A percentile compares a stretch with the other conserved stretches of the same genome.
Conservation (phyloP, 2,113 vertebrate genomes). For the Apodemus speciosus region DNA sequence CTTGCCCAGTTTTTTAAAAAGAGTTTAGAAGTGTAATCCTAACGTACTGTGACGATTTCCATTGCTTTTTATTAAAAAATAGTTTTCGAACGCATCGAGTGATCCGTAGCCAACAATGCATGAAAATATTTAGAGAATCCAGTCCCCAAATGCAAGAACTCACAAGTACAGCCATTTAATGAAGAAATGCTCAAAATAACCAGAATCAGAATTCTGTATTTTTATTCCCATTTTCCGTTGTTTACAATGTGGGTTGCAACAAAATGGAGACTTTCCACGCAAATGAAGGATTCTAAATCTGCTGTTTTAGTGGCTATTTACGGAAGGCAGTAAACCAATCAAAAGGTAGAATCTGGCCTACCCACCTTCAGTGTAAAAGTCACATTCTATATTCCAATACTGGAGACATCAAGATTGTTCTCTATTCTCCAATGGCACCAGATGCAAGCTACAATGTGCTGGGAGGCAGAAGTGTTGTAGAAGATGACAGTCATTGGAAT, state of each 20-base stretch:
- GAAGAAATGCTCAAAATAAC: background rate
- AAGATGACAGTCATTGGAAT: background rate
- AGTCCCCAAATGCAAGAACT: background rate
- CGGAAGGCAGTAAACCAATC: background rate
- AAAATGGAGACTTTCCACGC: fast-evolving
- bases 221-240: background rate
- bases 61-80: background rate
- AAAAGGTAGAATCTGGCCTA: background rate
- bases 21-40: background rate
- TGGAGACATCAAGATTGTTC: background rate
- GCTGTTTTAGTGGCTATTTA: background rate
- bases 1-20: fast-evolving
- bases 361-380: background rate
- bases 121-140: background rate
- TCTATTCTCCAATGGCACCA: background rate
- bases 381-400: fast-evolving
- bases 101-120: background rate
- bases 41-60: fast-evolving
- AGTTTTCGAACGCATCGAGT: background rate
- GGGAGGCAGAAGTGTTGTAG: background rate
- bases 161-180: background rate
- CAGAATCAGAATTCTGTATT: fast-evolving
- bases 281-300: slow-evolving; percentile 27
- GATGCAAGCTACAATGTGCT: too few species aligned
- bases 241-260: background rate